Conservation (phyloP, 2,797 vertebrate genomes). For the Enteromius mattozi region DNA sequence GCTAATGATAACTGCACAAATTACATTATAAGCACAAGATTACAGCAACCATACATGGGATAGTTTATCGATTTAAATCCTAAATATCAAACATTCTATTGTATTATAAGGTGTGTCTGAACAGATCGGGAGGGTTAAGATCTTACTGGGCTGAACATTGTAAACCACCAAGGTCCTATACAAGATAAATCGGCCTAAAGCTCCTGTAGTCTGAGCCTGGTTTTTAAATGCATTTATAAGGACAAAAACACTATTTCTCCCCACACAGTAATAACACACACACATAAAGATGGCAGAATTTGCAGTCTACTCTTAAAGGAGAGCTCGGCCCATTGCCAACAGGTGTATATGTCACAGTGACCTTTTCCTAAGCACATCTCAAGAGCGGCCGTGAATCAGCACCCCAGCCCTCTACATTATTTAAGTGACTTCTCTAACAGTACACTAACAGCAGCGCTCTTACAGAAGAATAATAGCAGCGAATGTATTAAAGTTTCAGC, state of each 20-base stretch:
- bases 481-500: conserved; percentile 39
- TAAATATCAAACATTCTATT: neutral
- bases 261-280: neutral
- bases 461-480: conserved; percentile 35
- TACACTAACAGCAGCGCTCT: conserved; percentile 37
- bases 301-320: conserved; percentile 29
- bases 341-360: conserved; percentile 57
- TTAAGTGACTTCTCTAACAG: conserved; percentile 50
- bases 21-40: neutral
- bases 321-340: conserved; percentile 39
- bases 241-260: neutral
- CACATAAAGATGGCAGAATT: conserved; percentile 10
- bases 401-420: conserved; percentile 51
- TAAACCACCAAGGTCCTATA: neutral
- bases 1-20: neutral
- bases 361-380: conserved; percentile 58
- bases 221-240: neutral
- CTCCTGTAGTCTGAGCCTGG: neutral
- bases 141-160: neutral
- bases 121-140: neutral
- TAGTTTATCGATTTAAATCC: neutral
- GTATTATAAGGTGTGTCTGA: neutral
- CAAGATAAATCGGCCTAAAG: neutral
- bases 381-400: conserved; percentile 49
- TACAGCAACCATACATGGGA: neutral